Percentiles rank a stretch among this genome's conserved stretches.
Evolutionary conservation across 2,113 vertebrate species (phyloP).

Genomic region (Hipposideros armiger): DNA sequence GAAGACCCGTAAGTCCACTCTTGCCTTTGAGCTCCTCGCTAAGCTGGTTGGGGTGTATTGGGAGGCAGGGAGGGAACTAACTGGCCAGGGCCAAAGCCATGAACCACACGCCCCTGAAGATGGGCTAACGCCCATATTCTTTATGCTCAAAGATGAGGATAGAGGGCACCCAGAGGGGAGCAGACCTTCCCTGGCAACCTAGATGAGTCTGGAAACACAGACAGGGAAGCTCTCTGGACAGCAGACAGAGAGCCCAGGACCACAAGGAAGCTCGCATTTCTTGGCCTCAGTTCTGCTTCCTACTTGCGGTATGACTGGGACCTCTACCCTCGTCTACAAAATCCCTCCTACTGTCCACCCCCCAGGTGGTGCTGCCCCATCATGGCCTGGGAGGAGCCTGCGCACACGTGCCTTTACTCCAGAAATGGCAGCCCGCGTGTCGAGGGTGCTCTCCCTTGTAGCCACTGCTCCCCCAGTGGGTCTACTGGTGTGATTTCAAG

Average conservation of each 20-base stretch:
- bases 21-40: background rate
- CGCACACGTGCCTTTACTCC: background rate
- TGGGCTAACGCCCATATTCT: background rate
- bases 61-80: background rate
- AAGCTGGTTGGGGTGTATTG: background rate
- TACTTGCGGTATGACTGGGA: background rate
- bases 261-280: background rate
- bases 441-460: background rate
- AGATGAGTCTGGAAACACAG: background rate
- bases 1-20: constrained; percentile 93
- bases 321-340: background rate
- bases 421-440: background rate
- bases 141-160: background rate
- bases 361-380: background rate
- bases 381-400: background rate
- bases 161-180: background rate
- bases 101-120: background rate
- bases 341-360: rapidly evolving
- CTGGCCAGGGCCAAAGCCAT: background rate
- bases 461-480: background rate
- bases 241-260: background rate
- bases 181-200: background rate
- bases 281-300: background rate
- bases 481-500: background rate
- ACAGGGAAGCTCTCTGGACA: background rate